Conservation (phyloP, 2,888 invertebrate species). For the Gari tellinella region DNA sequence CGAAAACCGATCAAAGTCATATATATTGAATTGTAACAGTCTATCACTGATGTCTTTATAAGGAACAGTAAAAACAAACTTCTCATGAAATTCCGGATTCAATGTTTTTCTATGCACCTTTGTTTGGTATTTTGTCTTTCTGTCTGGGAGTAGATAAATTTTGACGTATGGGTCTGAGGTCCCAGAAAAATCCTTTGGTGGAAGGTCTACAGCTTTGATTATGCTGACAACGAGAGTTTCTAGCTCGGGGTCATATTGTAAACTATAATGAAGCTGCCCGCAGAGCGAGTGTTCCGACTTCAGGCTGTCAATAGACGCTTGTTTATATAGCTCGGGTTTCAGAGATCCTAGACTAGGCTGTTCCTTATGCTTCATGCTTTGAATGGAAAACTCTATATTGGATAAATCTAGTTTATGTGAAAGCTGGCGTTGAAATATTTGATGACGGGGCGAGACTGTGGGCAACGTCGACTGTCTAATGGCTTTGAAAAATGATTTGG, state of each 20-base stretch:
- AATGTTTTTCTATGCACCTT: slow-evolving; percentile 91
- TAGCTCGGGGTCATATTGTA: slow-evolving; percentile 92
- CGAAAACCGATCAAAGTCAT: slow-evolving; percentile 95
- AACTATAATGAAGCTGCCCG: slow-evolving; percentile 92
- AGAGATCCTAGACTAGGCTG: slow-evolving; percentile 80
- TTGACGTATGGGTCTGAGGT: slow-evolving; percentile 96
- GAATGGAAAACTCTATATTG: slow-evolving; percentile 90
- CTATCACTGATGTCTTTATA: slow-evolving; percentile 91
- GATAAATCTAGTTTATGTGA: slow-evolving; percentile 92
- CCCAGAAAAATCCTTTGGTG: slow-evolving; percentile 92
- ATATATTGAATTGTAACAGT: slow-evolving; percentile 93
- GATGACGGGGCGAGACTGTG: slow-evolving; percentile 92
- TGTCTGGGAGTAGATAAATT: slow-evolving; percentile 92
- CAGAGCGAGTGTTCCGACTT: slow-evolving; percentile 84
- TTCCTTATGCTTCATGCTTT: slow-evolving; percentile 85
- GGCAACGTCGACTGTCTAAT: slow-evolving; percentile 92
- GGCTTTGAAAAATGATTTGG: slow-evolving; percentile 84
- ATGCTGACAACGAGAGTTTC: slow-evolving; percentile 93
- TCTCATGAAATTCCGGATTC: slow-evolving; percentile 93
- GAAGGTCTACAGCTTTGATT: slow-evolving; percentile 90
- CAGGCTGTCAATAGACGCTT: slow-evolving; percentile 77
- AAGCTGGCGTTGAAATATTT: slow-evolving; percentile 92
- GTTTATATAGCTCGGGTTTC: slow-evolving; percentile 86
- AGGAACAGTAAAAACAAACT: slow-evolving; percentile 92
- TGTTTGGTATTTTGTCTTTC: slow-evolving; percentile 94